Evolutionary conservation across 2,797 vertebrate species (phyloP).

Genomic region (Melanitta fusca): DNA sequence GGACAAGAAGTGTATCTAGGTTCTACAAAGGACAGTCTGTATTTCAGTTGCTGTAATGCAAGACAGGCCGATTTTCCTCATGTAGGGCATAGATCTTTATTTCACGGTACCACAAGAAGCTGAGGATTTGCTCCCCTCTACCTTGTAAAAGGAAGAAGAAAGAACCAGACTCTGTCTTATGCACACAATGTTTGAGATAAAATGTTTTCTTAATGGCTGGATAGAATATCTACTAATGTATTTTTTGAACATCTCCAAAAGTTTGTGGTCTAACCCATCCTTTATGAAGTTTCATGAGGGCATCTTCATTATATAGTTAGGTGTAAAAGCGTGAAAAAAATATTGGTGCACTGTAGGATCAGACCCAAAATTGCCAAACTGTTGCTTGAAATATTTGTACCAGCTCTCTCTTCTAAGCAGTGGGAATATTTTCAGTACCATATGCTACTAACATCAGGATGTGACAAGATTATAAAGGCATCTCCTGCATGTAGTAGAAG

Average conservation of each 20-base stretch:
- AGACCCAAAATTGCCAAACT: constrained; percentile 20
- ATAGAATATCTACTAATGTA: background rate
- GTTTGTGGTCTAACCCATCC: rapidly evolving
- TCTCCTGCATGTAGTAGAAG: constrained; percentile 22
- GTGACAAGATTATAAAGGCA: constrained; percentile 55
- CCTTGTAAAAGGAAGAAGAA: background rate
- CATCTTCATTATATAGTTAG: background rate
- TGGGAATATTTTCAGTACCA: constrained; percentile 55
- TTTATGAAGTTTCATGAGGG: background rate
- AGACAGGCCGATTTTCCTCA: background rate
- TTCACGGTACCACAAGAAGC: background rate
- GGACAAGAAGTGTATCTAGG: background rate
- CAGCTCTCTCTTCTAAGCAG: constrained; percentile 26
- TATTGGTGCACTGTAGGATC: background rate
- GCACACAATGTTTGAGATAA: background rate
- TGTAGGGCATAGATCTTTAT: background rate
- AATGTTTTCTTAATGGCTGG: background rate
- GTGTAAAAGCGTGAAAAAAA: constrained; percentile 12
- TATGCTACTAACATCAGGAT: constrained; percentile 66
- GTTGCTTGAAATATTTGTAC: constrained; percentile 55
- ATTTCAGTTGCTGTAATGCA: background rate
- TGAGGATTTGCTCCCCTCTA: background rate
- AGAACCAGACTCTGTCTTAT: background rate
- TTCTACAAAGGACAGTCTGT: background rate
- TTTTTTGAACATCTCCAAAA: background rate